These are phyloP conservation scores for Drosophila helvetica DNA, from an alignment of 2,888 invertebrate genomes.

Conservation along the genomic window DNA sequence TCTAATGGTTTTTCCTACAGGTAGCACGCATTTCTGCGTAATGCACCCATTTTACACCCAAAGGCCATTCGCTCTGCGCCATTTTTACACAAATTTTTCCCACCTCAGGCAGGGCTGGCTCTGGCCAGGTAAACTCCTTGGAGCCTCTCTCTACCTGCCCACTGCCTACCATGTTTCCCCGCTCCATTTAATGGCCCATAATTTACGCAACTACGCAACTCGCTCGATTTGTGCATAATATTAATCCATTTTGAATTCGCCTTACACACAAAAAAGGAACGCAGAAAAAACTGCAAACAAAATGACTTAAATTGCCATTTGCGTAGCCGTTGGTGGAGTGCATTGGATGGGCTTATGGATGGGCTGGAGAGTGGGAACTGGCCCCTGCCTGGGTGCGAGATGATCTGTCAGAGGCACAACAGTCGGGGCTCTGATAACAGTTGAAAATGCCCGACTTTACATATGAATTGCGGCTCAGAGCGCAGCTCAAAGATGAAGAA, in stretches of 20 bases:
- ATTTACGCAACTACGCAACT: constrained; percentile 55
- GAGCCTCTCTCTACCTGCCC: constrained; percentile 13
- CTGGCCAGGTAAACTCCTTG: constrained; percentile 26
- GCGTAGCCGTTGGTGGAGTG: constrained; percentile 28
- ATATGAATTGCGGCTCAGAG: constrained; percentile 30
- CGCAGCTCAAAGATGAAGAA: constrained; percentile 27
- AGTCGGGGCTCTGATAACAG: constrained; percentile 46
- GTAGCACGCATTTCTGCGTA: constrained; percentile 43
- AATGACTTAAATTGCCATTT: constrained; percentile 54
- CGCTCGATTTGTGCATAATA: constrained; percentile 54
- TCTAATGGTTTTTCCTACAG: constrained; percentile 30
- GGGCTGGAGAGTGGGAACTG: constrained; percentile 3
- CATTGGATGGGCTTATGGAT: constrained; percentile 2
- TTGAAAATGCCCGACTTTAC: constrained; percentile 51
- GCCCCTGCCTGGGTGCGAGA: constrained; percentile 34
- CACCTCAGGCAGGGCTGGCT: constrained; percentile 19
- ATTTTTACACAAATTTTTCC: constrained; percentile 38
- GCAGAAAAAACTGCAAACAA: constrained; percentile 27
- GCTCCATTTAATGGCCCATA: constrained; percentile 50
- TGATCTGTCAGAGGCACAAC: constrained; percentile 40
- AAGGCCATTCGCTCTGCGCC: constrained; percentile 30
- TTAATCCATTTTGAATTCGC: constrained; percentile 56
- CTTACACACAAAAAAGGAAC: constrained; percentile 32
- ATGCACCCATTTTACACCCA: constrained; percentile 36
- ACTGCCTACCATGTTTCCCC: constrained; percentile 9